Evolutionary conservation across 2,888 invertebrate genomes (phyloP).

Genomic region (Gymnosoma rotundatum): DNA sequence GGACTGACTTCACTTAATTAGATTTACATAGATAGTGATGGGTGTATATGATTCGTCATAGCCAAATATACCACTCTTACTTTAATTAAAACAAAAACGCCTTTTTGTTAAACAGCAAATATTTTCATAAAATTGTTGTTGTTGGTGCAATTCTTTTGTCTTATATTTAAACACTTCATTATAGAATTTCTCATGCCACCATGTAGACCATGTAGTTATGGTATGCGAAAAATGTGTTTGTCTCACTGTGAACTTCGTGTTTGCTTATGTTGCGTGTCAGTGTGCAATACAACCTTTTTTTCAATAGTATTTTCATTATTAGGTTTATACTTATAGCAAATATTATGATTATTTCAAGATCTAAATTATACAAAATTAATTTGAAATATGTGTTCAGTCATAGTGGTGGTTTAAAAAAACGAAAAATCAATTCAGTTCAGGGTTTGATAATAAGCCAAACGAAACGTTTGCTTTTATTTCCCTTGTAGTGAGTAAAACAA

Average conservation of each 20-base stretch:
- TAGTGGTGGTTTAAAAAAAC: neutral
- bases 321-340: constrained; percentile 43
- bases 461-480: no score
- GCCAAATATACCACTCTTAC: no score
- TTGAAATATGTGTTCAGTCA: neutral
- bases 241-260: neutral
- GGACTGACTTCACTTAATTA: no score
- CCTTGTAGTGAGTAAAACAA: no score
- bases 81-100: neutral
- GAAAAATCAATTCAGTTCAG: no score
- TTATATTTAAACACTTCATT: constrained; percentile 35
- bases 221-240: constrained; percentile 30
- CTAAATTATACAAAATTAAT: constrained; percentile 30
- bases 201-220: constrained; percentile 30
- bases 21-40: no score
- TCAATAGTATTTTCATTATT: constrained; percentile 54
- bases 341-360: constrained; percentile 50
- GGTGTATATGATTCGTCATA: no score
- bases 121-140: neutral
- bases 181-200: constrained; percentile 43
- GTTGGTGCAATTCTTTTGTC: constrained; percentile 35
- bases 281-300: constrained; percentile 11
- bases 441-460: no score
- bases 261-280: constrained; percentile 4
- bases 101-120: neutral